Evolutionary conservation across 1,140 invertebrate species (phyloP), one percentile per base, ranked within the genome.

Genomic region (Propsilocerus akamusi): DNA sequence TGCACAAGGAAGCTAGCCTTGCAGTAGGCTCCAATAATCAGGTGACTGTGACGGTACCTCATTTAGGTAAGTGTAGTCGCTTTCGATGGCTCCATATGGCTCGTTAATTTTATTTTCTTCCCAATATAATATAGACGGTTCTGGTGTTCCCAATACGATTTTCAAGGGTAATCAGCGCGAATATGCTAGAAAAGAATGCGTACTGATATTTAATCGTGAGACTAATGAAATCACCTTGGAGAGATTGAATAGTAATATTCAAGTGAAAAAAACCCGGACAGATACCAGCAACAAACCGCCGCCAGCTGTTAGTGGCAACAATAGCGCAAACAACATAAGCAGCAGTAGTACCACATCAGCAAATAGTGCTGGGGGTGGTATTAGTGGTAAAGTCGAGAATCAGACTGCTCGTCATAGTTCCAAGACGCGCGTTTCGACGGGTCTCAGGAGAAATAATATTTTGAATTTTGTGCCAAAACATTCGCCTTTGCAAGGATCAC

Each of bases 151-250:
- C 49, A 83, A 92, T 56, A 95, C 90, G 53, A 85, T 96, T 48
- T 96, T 93, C 65, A 93, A 91, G 70, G 92, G 93, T 41, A 88
- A 86, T 59, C 84, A 93, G 61, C 76, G 82, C 60, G 86, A 88
- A 32, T 89, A 88, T 64, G 75, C 80, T 48, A 41, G 22, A 88
- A 78, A 92, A 72, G 92, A 97, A 72, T 97, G 92, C 72, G 86
- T 97, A 37, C 73, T 97, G 8, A 92, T 97, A 49, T 88, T 94
- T 54, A 90, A 97, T 66, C 80, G 81, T 63, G 71, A 74, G 34
- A 97, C 90, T 3, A 91, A 92, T 47, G 87, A 92, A 69, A 84
- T 96, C 55, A 92, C 85, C 14, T 66, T 97, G 51, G 93, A 97
- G 68, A 87, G 85, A 68, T 72, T 97, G 46, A 80, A 81, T 30